Conservation (phyloP, 37 sponge, comb jelly and placozoan species). For the Petrosia ficiformis region DNA sequence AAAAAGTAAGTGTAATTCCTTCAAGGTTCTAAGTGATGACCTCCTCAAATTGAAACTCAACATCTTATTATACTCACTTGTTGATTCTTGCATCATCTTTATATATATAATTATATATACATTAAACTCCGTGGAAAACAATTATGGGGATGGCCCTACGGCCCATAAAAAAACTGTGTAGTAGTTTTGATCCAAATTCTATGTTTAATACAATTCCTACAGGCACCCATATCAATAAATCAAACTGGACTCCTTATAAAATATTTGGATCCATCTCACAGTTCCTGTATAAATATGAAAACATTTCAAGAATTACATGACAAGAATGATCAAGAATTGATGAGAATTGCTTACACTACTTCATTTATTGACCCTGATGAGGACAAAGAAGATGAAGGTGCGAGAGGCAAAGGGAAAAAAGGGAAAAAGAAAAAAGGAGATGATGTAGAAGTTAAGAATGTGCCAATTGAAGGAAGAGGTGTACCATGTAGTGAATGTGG, state of each 20-base stretch:
- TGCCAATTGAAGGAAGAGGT: background rate
- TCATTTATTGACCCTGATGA: background rate
- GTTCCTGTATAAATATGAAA: background rate
- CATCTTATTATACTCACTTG: no score
- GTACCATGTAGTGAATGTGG: conserved; percentile 31
- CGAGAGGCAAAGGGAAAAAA: background rate
- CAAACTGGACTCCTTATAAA: background rate
- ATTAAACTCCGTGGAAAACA: no score
- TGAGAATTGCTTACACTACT: background rate
- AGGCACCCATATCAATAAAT: background rate
- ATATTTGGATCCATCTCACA: background rate
- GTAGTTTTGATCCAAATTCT: no score
- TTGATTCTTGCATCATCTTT: no score
- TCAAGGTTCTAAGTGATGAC: no score
- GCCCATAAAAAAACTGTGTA: no score
- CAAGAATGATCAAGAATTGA: background rate
- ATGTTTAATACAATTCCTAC: background rate
- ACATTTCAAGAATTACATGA: background rate
- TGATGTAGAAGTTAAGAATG: background rate
- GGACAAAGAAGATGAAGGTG: background rate
- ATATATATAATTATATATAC: no score
- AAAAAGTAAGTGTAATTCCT: no score
- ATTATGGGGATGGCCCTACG: no score
- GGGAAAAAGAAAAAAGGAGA: background rate
- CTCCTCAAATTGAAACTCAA: no score